phyloP scores from a whole-genome alignment of 2,888 invertebrate species.

The Euclidia mi region DNA sequence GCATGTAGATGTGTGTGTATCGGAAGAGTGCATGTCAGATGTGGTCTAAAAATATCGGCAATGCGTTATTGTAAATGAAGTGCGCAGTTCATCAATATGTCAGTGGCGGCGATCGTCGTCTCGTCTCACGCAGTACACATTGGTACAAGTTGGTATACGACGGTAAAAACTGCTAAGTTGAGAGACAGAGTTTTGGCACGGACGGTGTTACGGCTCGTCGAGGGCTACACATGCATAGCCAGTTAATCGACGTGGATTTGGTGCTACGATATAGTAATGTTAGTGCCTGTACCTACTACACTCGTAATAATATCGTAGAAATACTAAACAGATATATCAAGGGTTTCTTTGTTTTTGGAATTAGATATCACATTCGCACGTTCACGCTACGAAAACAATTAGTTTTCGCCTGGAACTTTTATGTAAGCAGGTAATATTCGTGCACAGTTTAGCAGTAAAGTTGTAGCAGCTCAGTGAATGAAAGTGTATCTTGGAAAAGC shows the following conservation, averaged over 20 bases:
- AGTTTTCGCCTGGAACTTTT: too few species aligned
- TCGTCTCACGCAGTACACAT: slow-evolving; percentile 10
- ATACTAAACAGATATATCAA: too few species aligned
- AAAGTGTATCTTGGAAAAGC: too few species aligned
- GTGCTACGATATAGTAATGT: slow-evolving; percentile 2
- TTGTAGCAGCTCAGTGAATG: too few species aligned
- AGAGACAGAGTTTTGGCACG: slow-evolving; percentile 34
- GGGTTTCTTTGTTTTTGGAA: too few species aligned
- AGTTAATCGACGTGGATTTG: slow-evolving; percentile 26
- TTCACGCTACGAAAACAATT: too few species aligned
- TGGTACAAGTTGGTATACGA: slow-evolving; percentile 14
- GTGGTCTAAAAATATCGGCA: slow-evolving; percentile 64
- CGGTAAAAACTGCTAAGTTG: background rate
- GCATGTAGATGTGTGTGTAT: slow-evolving; percentile 16
- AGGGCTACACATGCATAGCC: slow-evolving; percentile 39
- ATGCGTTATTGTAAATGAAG: slow-evolving; percentile 66
- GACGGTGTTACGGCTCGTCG: slow-evolving; percentile 46
- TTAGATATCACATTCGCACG: too few species aligned
- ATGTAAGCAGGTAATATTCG: too few species aligned
- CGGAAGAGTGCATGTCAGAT: slow-evolving; percentile 24
- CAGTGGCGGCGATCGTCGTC: slow-evolving; percentile 44
- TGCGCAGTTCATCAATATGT: slow-evolving; percentile 71
- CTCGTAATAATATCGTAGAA: background rate
- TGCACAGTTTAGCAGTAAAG: too few species aligned
- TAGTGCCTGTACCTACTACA: slow-evolving; percentile 5